Base-by-base conservation (phyloP, 2,113 vertebrate genomes). In the Xenopus tropicalis region DNA sequence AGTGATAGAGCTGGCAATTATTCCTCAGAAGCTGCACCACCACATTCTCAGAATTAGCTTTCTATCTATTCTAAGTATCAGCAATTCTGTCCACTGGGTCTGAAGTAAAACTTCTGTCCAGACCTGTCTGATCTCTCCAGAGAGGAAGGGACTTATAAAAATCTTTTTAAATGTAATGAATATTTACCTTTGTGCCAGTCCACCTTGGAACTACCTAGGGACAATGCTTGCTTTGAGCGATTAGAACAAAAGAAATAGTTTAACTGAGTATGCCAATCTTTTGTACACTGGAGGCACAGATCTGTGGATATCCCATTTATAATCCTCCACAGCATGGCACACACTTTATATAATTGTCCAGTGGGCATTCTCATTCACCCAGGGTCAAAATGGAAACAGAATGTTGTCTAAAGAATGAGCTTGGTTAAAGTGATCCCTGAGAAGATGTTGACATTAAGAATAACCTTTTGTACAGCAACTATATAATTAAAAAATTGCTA, bases 1-100 rank as follows among this genome's bases (percentile, higher is more conserved):
- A 19, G 66, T 76, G 65, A 74, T 68, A 69, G 72, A 54, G 56
- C 72, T 74, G 65, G 61, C 66, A 74, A 74, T 74, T 74, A 74
- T 69, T 74, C 25, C 59, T 46, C 58, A 54, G 64, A 52, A 67
- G 25, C 63, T 29, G 54, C 24, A 74, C 37, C 19, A 51, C 54
- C 37, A 37, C 14, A n/a, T 19, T 59, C 64, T 24, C 14, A 67
- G 64, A 74, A 67, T 23, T 29, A 59, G 43, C 44, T 68, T 68
- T 70, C 67, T 68, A 61, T 68, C 65, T 61, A 37, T 52, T 68
- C 42, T 51, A 68, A 51, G 17, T 10, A 59, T 52, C 42, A 61
- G 72, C 72, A 44, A 48, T 68, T 66, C 16, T 17, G 44, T 74
- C 29, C 57, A 23, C 21, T 42, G 57, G 14, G 51, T 25, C 25